Evolutionary conservation across 2,797 vertebrate species (phyloP).

Genomic region (Dicrostonyx torquatus): DNA sequence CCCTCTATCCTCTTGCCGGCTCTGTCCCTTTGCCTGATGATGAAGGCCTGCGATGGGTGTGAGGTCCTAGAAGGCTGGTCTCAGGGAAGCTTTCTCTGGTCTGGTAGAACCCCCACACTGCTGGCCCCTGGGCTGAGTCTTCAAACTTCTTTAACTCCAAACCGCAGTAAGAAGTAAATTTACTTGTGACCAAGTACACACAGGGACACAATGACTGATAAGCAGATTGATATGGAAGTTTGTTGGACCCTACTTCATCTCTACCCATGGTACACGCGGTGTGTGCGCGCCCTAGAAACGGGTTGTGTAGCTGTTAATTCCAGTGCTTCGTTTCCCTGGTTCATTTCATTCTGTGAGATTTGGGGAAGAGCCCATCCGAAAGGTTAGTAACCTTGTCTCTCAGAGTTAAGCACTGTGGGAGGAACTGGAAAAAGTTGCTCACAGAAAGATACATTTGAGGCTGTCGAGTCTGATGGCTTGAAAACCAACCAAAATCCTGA

Average conservation of each 20-base stretch:
- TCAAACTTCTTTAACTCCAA: not conserved
- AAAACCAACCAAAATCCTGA: not conserved
- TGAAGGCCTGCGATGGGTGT: not conserved
- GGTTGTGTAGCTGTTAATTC: not conserved
- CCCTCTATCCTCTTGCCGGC: fast-evolving
- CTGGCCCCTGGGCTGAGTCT: not conserved
- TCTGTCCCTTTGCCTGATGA: not conserved
- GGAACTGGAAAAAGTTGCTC: not conserved
- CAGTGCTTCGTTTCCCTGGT: not conserved
- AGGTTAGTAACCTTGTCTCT: not conserved
- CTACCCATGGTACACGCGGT: fast-evolving
- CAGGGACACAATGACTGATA: not conserved
- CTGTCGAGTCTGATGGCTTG: not conserved
- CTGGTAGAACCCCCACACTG: not conserved
- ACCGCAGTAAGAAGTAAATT: not conserved
- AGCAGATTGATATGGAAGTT: not conserved
- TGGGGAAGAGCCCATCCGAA: not conserved
- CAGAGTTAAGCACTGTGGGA: conserved; percentile 13
- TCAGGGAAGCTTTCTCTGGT: not conserved
- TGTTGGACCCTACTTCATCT: not conserved
- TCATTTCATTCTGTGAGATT: not conserved
- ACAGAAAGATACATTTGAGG: not conserved
- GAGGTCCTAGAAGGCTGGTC: not conserved
- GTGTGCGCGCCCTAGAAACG: not conserved
- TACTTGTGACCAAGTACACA: not conserved